Evolutionary conservation across 2,888 invertebrate species (phyloP), one percentile per base, ranked within the genome.

Genomic region (Thalpophila matura): DNA sequence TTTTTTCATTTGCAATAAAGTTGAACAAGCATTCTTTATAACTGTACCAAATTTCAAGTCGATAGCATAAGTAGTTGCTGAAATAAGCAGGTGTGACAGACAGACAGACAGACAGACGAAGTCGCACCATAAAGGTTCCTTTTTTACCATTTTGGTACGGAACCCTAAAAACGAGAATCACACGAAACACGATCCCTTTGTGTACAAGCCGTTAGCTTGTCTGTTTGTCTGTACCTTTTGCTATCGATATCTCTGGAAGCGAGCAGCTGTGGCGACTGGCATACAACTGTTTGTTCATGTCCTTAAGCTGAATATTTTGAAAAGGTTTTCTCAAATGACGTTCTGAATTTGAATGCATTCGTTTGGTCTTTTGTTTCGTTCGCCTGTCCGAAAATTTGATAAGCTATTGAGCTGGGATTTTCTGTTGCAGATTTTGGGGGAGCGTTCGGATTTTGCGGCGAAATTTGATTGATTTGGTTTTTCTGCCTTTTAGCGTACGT

Each of bases 181-280:
- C 55, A 57, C 67, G 71, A 63, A 76, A 78, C 67, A 54, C 56
- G 64, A 78, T 74, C 68, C 35, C 76, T 74, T 80, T 86, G 83
- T 88, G 86, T 81, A 86, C 86, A 82, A 81, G 81, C 82, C 88
- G 84, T 86, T 87, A 86, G 82, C 74, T 77, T 79, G 84, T 85
- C 80, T 83, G 87, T 90, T 87, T 84, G 84, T 84, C 79, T 89
- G 81, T 87, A 82, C 86, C 87, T 89, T 89, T 92, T 92, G 91
- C 89, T 88, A 91, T 89, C 90, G 91, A 92, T 93, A 92, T 89
- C 91, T 89, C 87, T 85, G 90, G 90, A 91, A 89, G 85, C 84
- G 79, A 88, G 86, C 93, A 92, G 93, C 93, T 93, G 93, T 84
- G 90, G 77, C 78, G 81, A 80, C 38, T 53, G 50, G 29, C 33